Percentiles rank a stretch among this genome's conserved stretches.
Evolutionary conservation across 2,888 invertebrate species (phyloP).

Genomic region (Nowickia ferox): DNA sequence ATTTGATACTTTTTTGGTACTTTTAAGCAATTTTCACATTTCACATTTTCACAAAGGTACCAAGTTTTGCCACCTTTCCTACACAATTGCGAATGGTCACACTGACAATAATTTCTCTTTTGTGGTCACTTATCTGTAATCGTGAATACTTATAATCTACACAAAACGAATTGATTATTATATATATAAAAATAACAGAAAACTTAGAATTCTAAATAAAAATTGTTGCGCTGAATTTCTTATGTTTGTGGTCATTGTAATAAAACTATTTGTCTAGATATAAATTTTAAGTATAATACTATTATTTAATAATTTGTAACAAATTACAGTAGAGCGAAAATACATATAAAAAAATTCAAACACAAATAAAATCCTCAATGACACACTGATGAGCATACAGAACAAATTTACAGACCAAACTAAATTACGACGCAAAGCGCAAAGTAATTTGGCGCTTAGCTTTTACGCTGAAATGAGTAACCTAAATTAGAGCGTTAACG

Average conservation of each 20-base stretch:
- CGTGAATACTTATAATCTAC: neutral
- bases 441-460: too few relatives aligned
- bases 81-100: too few relatives aligned
- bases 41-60: too few relatives aligned
- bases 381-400: too few relatives aligned
- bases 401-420: too few relatives aligned
- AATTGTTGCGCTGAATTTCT: conserved; percentile 35
- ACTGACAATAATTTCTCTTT: conserved; percentile 5
- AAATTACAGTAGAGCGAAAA: neutral
- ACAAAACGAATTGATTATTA: neutral
- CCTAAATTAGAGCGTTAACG: too few relatives aligned
- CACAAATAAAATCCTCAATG: neutral
- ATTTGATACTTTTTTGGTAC: too few relatives aligned
- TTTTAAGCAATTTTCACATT: too few relatives aligned
- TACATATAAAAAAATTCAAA: neutral
- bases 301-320: conserved; percentile 1
- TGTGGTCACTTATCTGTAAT: conserved; percentile 33
- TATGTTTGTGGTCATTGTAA: conserved; percentile 33
- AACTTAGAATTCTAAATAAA: conserved; percentile 29
- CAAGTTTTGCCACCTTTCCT: too few relatives aligned
- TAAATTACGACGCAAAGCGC: too few relatives aligned
- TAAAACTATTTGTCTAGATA: conserved; percentile 31
- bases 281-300: conserved; percentile 14
- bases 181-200: neutral
- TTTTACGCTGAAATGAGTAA: too few relatives aligned